A percentile compares a stretch with the other conserved stretches of the same genome.
phyloP scores from a whole-genome alignment of 2,113 vertebrate genomes.

The human (Homo sapiens) region GRCh38 chr6:166433001-166433500 shows the following conservation, averaged over 20 bases:
- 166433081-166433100: rapidly evolving
- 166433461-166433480: rapidly evolving
- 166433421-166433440: rapidly evolving
- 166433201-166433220: rapidly evolving
- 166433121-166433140: rapidly evolving
- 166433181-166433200: not conserved
- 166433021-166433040: rapidly evolving
- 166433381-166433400: rapidly evolving
- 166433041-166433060: not conserved
- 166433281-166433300: rapidly evolving
- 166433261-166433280: too few species aligned
- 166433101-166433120: rapidly evolving
- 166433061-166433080: not conserved
- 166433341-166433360: not conserved
- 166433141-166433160: rapidly evolving
- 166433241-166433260: rapidly evolving
- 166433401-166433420: not conserved
- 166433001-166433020: rapidly evolving
- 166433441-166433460: not conserved
- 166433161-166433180: rapidly evolving
- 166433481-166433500: too few species aligned
- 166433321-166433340: not conserved
- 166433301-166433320: rapidly evolving
- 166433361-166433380: not conserved
- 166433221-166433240: not conserved